Evolutionary conservation across 2,888 invertebrate genomes (phyloP), one percentile per base, ranked within the genome.

Genomic region (Syrphus vitripennis): DNA sequence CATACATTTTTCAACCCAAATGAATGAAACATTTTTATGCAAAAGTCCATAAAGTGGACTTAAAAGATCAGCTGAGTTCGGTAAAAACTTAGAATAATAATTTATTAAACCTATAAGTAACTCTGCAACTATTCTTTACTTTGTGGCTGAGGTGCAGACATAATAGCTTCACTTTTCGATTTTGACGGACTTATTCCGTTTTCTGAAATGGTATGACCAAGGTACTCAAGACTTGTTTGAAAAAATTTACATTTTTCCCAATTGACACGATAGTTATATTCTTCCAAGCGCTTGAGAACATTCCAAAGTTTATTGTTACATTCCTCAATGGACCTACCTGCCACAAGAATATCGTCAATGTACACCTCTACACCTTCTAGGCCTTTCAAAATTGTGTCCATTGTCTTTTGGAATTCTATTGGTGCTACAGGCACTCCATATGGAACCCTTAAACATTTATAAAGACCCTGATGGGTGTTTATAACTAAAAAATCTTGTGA

Each of bases 161-260:
- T 71, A 63, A 75, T 63, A 10, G 74, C 57, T 14, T 87, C 76
- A 10, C 75, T 75, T 67, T 87, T 87, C 2, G 16, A 24, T 1
- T 72, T 65, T 19, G 87, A 83, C n/a, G 80, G 83, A 34, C 61
- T 83, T 65, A 79, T 87, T 29, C 82, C 83, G n/a, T 70, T 69
- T 5, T 69, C 75, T 42, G 79, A 80, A 21, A 83, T 29, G 34
- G 21, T 55, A 14, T 87, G 80, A 1, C 83, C 83, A 69, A 83
- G 59, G 76, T 80, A 80, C 14, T 83, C 71, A 21, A 87, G 12
- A 14, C 14, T 67, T 16, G 9, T 55, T 31, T 48, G 57, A 19
- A 82, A 86, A 69, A 87, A 69, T 61, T 55, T 70, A 42, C 70
- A 82, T 45, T 77, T 81, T 37, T 59, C 45, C 70, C 63, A 81